phyloP scores from a whole-genome alignment of 2,797 vertebrate species.

The Chaenodraco wilsoni region DNA sequence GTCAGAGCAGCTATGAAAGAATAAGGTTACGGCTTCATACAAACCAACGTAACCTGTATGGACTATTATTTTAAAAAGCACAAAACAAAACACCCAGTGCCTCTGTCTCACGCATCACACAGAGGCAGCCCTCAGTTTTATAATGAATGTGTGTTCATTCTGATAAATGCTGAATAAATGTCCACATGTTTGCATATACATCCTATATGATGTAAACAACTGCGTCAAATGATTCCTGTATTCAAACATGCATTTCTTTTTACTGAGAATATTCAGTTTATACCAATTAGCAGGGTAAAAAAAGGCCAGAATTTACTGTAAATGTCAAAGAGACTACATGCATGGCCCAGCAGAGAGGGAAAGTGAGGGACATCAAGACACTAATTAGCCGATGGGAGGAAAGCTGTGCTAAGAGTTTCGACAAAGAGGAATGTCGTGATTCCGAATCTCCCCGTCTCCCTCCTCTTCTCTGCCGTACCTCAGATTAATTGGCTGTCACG shows the following conservation, averaged over 20 bases:
- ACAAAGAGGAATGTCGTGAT: slow-evolving; percentile 64
- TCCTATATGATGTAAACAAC: slow-evolving; percentile 16
- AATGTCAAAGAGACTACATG: slow-evolving; percentile 49
- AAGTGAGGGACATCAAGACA: slow-evolving; percentile 40
- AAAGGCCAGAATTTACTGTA: slow-evolving; percentile 26
- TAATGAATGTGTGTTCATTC: neutral
- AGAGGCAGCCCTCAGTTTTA: neutral
- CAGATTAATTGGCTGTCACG: slow-evolving; percentile 66
- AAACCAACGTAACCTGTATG: slow-evolving; percentile 13
- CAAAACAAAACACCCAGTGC: slow-evolving; percentile 7
- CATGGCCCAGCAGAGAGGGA: slow-evolving; percentile 22
- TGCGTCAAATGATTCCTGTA: neutral
- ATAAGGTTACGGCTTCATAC: slow-evolving; percentile 40
- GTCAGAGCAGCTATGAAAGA: slow-evolving; percentile 46
- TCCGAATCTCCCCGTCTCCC: slow-evolving; percentile 37
- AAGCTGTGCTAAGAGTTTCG: slow-evolving; percentile 59
- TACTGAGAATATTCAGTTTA: slow-evolving; percentile 10
- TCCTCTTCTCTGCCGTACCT: slow-evolving; percentile 30
- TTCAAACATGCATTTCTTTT: slow-evolving; percentile 27
- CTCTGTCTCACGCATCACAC: neutral
- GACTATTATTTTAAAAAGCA: neutral
- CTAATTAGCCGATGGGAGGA: slow-evolving; percentile 71
- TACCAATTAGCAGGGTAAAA: slow-evolving; percentile 46
- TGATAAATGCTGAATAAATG: slow-evolving; percentile 1
- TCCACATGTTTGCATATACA: neutral